Percentiles rank a stretch among this genome's conserved stretches.
These are phyloP conservation scores for Macropis europaea DNA, from an alignment of 2,888 invertebrate species.

Conservation along the genomic window DNA sequence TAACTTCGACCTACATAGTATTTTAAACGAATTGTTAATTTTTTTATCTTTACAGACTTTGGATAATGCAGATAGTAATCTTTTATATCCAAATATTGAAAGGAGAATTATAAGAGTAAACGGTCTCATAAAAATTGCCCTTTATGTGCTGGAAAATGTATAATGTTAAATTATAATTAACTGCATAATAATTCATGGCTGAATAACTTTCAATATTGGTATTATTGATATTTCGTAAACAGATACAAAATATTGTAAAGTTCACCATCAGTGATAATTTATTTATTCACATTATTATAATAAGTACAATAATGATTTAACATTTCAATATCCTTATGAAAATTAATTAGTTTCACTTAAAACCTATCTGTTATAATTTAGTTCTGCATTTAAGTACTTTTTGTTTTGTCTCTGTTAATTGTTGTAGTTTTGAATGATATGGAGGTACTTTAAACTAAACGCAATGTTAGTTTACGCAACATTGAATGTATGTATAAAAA, in stretches of 20 bases:
- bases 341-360: slow-evolving; percentile 36
- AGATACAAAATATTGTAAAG: not conserved
- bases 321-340: slow-evolving; percentile 22
- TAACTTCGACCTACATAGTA: too few relatives aligned
- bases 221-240: not conserved
- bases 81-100: too few relatives aligned
- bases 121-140: slow-evolving; percentile 4
- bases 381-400: slow-evolving; percentile 40
- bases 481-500: slow-evolving; percentile 4
- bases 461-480: slow-evolving; percentile 6
- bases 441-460: slow-evolving; percentile 9
- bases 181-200: too few relatives aligned
- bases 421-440: not conserved
- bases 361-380: slow-evolving; percentile 16
- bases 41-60: too few relatives aligned
- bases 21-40: too few relatives aligned
- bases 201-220: too few relatives aligned
- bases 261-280: slow-evolving; percentile 19
- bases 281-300: slow-evolving; percentile 39
- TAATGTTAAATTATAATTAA: slow-evolving; percentile 4
- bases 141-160: slow-evolving; percentile 9
- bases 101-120: not conserved
- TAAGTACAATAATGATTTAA: slow-evolving; percentile 36
- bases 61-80: too few relatives aligned
- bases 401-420: slow-evolving; percentile 15